Conservation (phyloP, 2,113 vertebrate genomes). For the Xiphophorus couchianus region DNA sequence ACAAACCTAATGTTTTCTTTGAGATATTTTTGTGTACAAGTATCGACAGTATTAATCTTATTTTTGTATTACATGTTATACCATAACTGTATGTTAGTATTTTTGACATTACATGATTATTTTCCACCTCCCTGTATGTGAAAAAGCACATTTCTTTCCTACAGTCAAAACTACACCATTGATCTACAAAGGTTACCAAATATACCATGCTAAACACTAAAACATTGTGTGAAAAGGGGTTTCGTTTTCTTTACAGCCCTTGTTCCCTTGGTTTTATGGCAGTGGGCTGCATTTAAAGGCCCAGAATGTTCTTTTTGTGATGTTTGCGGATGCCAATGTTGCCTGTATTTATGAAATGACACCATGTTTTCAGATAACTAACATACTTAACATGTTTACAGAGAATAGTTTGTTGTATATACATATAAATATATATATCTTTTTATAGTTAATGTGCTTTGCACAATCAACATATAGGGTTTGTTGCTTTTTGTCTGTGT, state of each 20-base stretch:
- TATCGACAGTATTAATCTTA: conserved; percentile 99
- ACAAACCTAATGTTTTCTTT: conserved; percentile 80
- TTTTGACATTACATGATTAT: conserved; percentile 78
- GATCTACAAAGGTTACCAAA: conserved; percentile 92
- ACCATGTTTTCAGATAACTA: conserved; percentile 89
- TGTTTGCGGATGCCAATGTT: conserved; percentile 92
- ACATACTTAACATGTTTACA: conserved; percentile 98
- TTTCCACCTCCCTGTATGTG: conserved; percentile 82
- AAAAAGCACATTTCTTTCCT: conserved; percentile 90
- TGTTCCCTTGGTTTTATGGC: conserved; percentile 82
- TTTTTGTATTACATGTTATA: conserved; percentile 99
- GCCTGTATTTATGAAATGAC: conserved; percentile 93
- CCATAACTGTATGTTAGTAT: conserved; percentile 97
- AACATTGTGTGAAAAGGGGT: conserved; percentile 76
- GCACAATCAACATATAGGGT: conserved; percentile 88
- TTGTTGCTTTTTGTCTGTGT: conserved; percentile 89
- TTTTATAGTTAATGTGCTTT: conserved; percentile 94
- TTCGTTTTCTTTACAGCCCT: conserved; percentile 76
- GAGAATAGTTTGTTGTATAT: conserved; percentile 95
- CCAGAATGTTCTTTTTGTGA: conserved; percentile 88
- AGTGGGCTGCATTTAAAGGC: conserved; percentile 83
- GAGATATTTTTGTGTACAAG: conserved; percentile 96
- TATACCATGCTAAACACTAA: conserved; percentile 87
- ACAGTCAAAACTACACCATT: conserved; percentile 83
- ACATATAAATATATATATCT: conserved; percentile 86